Conservation (phyloP, 2,113 vertebrate genomes). For the Sakesphorus luctuosus region DNA sequence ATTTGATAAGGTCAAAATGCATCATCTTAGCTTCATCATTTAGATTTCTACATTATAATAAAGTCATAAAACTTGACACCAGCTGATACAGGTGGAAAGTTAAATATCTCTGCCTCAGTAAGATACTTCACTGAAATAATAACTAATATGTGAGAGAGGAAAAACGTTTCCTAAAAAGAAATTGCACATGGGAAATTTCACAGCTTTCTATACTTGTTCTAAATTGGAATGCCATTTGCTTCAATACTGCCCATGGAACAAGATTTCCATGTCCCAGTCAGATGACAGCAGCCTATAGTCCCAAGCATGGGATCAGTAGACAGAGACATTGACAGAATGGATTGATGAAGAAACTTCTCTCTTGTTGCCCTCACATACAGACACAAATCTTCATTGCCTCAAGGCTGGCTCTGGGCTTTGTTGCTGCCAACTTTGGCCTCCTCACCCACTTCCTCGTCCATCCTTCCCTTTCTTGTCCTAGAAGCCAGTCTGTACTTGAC, state of each 20-base stretch:
- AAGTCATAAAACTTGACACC: background rate
- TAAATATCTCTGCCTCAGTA: background rate
- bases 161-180: background rate
- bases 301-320: background rate
- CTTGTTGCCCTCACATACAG: background rate
- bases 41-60: background rate
- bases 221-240: background rate
- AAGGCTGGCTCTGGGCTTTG: background rate
- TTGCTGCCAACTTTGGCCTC: background rate
- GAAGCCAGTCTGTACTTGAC: background rate
- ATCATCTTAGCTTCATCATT: background rate
- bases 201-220: background rate
- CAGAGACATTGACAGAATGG: background rate
- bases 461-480: background rate
- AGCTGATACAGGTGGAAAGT: background rate
- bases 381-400: background rate
- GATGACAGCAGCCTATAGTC: background rate
- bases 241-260: background rate
- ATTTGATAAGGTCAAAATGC: slow-evolving; percentile 5
- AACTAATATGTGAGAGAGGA: background rate
- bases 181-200: background rate
- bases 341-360: background rate
- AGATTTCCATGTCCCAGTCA: background rate
- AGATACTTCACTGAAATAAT: background rate
- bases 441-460: background rate